A percentile compares a stretch with the other conserved stretches of the same genome.
Evolutionary conservation across 2,888 invertebrate genomes (phyloP).

Genomic region (Cantharis flavilabris): DNA sequence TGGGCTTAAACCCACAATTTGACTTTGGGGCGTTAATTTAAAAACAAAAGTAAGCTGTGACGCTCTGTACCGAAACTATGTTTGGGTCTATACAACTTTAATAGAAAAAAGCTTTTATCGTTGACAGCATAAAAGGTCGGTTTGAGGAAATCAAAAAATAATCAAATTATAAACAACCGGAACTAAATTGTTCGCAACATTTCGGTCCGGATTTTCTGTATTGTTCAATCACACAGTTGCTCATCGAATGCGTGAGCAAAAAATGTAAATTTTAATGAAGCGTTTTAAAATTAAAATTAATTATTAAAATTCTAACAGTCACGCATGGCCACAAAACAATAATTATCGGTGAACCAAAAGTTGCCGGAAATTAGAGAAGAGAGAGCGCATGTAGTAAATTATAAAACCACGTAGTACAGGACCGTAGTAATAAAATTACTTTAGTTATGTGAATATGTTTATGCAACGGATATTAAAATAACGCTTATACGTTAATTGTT

Average conservation of each 20-base stretch:
- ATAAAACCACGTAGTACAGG: conserved; percentile 28
- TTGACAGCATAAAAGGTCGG: not conserved
- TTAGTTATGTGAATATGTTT: not conserved
- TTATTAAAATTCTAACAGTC: conserved; percentile 22
- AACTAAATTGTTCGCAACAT: not conserved
- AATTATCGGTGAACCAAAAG: conserved; percentile 30
- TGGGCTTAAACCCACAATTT: not conserved
- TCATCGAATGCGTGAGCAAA: not conserved
- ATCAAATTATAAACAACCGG: not conserved
- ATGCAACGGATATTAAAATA: conserved; percentile 1
- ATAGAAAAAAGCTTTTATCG: not conserved
- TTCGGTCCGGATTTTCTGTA: not conserved
- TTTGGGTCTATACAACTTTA: not conserved
- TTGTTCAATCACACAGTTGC: not conserved
- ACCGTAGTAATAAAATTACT: conserved; percentile 23
- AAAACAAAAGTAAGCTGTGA: too few relatives aligned
- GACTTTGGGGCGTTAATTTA: not conserved
- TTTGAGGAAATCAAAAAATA: not conserved
- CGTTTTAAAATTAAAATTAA: conserved; percentile 20
- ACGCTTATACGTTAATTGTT: conserved; percentile 16
- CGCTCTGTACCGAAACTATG: not conserved
- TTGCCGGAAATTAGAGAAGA: conserved; percentile 22
- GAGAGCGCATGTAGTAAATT: conserved; percentile 28
- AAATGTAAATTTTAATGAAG: conserved; percentile 1
- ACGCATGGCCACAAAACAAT: conserved; percentile 25